Evolutionary conservation across 1,140 invertebrate species (phyloP), one percentile per base, ranked within the genome.

Genomic region (Ceratoteleas bidentatus): DNA sequence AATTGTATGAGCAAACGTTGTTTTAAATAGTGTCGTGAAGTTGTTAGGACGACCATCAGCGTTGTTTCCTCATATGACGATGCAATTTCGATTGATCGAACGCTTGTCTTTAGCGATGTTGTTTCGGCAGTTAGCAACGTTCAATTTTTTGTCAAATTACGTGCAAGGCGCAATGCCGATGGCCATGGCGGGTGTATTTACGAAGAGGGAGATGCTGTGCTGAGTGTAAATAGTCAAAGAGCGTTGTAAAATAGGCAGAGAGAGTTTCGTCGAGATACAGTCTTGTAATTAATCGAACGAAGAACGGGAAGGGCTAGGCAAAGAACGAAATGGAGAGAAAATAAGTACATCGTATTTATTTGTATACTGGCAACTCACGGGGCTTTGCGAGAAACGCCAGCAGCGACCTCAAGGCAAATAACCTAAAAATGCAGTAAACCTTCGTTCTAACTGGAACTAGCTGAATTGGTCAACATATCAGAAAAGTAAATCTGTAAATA

Each of bases 241-340:
- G 79, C 70, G 62, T 58, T 82, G 80, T 82, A 82, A 82, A 82
- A 74, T 82, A 77, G 58, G 45, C 62, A 52, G 57, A 69, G 38
- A 62, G 16, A 62, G 66, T 81, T 70, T 70, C 60, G 57, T 64
- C 53, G 65, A 58, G 58, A 15, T 45, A 56, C 60, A 52, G 58
- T 81, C 65, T 76, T 82, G 68, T 82, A 77, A 77, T 82, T 77
- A 77, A 72, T 57, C 50, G 61, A 62, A 58, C 33, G 72, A 61
- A 72, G 70, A 34, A 24, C 4, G 24, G 24, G 40, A 24, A 70
- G 53, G 33, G 49, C 8, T 0, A 10, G 38, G 11, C 38, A 40
- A 40, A 6, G 38, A 40, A 40, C 38, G 38, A 11, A 40, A 24
- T 24, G 24, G 24, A 11, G 11, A 40, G 38, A 8, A 40, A 40